Base-by-base conservation (phyloP, 1,140 invertebrate species). In the Drosophila pectinifera region DNA sequence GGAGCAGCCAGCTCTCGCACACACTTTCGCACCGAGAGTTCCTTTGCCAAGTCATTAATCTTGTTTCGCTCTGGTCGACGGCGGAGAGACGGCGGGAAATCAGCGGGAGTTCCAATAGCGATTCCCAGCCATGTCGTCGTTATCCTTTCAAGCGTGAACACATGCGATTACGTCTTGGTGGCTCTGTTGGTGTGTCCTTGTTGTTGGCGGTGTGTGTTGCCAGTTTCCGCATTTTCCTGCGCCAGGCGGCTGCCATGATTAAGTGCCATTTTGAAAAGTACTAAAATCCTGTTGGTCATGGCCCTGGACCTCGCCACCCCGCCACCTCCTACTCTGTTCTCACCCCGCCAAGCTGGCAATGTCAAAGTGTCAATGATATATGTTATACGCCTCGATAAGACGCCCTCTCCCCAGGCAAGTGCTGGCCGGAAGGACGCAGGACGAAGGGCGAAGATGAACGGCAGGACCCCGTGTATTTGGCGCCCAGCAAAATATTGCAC, bases 191-290 rank as follows among this genome's bases (percentile, higher is more conserved):
- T n/a, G 85, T 90, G 84, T 89, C 63, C 46, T 68, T 38, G 76
- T 69, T 80, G 48, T 36, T 51, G 53, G 10, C 5, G 24, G 77
- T 84, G 82, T 85, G 73, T 90, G 80, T 76, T 80, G 68, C 80
- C 77, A 85, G 84, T 89, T 89, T 91, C 88, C 83, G 88, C 76
- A 88, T 89, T 91, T 80, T 83, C 88, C 88, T 88, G 88, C 72
- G 76, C 88, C 85, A 89, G 79, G 64, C 82, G 79, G 79, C 88
- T 91, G 86, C 86, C 89, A 91, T 91, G 88, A 91, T 91, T 91
- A 91, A 91, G 88, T 91, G 88, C 88, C 88, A 91, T 91, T 91
- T 91, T 91, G 88, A 91, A 91, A 91, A 91, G 88, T 91, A 91
- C 88, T 91, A 91, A 91, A 91, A 91, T 91, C 88, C 82, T 85